Evolutionary conservation across 2,797 vertebrate genomes (phyloP).

Genomic region (Rhodeus uyekii): DNA sequence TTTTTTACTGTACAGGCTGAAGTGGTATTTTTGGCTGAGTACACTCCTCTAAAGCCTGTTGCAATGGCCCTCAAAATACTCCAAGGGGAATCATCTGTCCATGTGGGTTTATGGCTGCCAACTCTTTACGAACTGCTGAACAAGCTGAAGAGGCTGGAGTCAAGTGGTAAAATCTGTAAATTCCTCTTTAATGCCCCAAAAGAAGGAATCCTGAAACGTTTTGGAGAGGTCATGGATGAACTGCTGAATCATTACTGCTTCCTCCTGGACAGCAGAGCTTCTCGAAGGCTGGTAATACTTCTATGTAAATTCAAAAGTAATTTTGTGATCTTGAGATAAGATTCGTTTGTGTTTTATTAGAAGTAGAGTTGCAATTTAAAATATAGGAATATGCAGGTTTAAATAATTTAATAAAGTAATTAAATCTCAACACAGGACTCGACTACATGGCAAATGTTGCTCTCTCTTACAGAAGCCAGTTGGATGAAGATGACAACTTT

Average conservation of each 20-base stretch:
- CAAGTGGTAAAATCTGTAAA: not conserved
- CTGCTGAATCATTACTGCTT: conserved; percentile 30
- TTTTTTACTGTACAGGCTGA: not conserved
- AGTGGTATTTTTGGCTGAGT: conserved; percentile 14
- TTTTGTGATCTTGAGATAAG: not conserved
- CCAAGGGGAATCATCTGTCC: not conserved
- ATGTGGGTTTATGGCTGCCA: not conserved
- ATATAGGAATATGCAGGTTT: too few relatives aligned
- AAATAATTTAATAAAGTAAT: too few relatives aligned
- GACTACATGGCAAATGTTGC: not conserved
- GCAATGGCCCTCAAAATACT: conserved; percentile 12
- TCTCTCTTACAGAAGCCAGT: not conserved
- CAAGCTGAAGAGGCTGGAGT: conserved; percentile 45
- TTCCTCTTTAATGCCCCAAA: conserved; percentile 5
- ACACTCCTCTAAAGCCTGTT: conserved; percentile 31
- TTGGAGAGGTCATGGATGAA: conserved; percentile 34
- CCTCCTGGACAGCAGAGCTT: not conserved
- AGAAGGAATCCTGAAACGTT: conserved; percentile 40
- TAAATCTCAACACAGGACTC: not conserved
- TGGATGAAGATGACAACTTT: not conserved
- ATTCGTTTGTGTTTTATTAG: not conserved
- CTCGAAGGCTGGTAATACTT: not conserved
- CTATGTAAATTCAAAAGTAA: not conserved
- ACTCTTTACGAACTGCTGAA: conserved; percentile 24
- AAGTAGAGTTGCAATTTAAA: not conserved